A percentile compares a stretch with the other conserved stretches of the same genome.
Conservation (phyloP, 2,888 invertebrate genomes). For the Plagodis pulveraria region DNA sequence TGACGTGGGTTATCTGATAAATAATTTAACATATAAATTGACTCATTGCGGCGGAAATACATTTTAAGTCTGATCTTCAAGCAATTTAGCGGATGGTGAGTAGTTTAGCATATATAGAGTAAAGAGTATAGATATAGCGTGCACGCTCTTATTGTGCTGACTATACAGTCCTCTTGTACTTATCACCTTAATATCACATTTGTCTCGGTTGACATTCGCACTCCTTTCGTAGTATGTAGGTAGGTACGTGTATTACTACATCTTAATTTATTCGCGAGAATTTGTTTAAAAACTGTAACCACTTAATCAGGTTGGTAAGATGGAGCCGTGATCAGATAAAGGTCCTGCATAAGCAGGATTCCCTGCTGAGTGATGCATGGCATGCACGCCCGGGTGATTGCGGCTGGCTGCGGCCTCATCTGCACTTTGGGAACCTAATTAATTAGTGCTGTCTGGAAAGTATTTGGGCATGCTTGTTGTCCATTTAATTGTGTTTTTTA, state of each 20-base stretch:
- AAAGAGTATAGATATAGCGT: too few relatives aligned
- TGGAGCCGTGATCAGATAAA: conserved; percentile 6
- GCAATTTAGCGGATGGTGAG: too few relatives aligned
- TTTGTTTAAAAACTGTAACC: conserved; percentile 7
- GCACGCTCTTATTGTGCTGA: too few relatives aligned
- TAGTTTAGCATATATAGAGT: too few relatives aligned
- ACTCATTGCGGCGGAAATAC: too few relatives aligned
- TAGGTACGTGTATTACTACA: neutral
- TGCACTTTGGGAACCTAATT: conserved; percentile 1
- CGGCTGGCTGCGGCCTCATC: neutral
- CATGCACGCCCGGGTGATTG: neutral
- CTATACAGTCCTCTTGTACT: neutral
- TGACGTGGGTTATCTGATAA: too few relatives aligned
- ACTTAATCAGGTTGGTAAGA: conserved; percentile 6
- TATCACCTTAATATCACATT: too few relatives aligned
- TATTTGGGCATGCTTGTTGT: conserved; percentile 3
- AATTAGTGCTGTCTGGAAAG: conserved; percentile 3
- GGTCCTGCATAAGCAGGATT: neutral
- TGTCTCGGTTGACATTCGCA: neutral
- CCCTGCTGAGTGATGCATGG: conserved; percentile 3
- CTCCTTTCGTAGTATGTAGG: neutral
- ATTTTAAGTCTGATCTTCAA: too few relatives aligned
- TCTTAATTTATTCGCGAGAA: conserved; percentile 2
- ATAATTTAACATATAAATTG: too few relatives aligned
- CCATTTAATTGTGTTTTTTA: neutral